Evolutionary conservation across 2,888 invertebrate genomes (phyloP).

Genomic region (Blomia tropicalis): DNA sequence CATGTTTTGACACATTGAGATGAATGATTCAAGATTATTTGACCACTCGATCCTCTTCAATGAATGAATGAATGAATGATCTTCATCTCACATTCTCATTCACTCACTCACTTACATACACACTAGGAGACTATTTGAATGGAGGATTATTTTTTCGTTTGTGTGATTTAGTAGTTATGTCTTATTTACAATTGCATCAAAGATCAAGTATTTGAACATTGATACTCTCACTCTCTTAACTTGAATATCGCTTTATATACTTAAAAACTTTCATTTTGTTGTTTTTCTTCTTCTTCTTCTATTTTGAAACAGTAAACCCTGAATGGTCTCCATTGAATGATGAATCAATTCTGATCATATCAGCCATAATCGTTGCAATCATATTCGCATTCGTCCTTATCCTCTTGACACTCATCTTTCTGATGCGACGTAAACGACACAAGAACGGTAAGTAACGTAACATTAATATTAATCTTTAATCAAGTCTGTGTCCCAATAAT

Average conservation of each 20-base stretch:
- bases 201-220: no score
- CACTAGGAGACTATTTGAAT: no score
- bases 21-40: no score
- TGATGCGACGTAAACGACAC: slow-evolving; percentile 23
- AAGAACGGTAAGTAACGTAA: slow-evolving; percentile 26
- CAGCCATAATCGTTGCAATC: slow-evolving; percentile 29
- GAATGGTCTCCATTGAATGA: slow-evolving; percentile 19
- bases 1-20: background rate
- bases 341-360: slow-evolving; percentile 25
- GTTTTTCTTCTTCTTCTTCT: background rate
- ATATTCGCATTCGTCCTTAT: slow-evolving; percentile 25
- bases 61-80: no score
- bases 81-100: no score
- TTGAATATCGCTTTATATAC: no score
- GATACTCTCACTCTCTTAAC: no score
- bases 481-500: background rate
- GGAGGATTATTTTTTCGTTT: background rate
- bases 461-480: background rate
- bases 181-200: background rate
- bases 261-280: background rate
- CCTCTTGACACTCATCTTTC: slow-evolving; percentile 21
- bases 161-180: background rate
- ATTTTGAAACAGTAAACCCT: slow-evolving; percentile 11
- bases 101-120: no score
- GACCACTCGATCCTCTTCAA: no score